Evolutionary conservation across 2,888 invertebrate species (phyloP).

Genomic region (Myopa tessellatipennis): DNA sequence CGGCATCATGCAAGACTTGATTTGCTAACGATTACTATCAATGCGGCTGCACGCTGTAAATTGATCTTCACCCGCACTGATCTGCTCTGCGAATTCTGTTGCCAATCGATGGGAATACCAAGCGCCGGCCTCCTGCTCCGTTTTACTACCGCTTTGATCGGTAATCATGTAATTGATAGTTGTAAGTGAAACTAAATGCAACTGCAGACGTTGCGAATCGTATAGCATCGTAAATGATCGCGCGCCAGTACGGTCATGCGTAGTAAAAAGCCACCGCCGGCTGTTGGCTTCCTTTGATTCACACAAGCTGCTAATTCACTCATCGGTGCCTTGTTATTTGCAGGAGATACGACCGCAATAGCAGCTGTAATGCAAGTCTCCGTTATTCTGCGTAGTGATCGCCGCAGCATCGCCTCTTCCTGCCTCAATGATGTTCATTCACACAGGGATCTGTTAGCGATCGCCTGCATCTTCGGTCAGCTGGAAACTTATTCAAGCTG

Average conservation of each 20-base stretch:
- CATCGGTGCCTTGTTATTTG: slow-evolving; percentile 8
- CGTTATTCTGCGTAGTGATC: slow-evolving; percentile 9
- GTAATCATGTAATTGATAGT: slow-evolving; percentile 19
- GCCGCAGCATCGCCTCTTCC: slow-evolving; percentile 15
- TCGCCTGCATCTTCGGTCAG: slow-evolving; percentile 2
- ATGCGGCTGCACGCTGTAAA: slow-evolving; percentile 17
- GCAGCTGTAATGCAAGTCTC: neutral
- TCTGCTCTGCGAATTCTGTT: slow-evolving; percentile 1
- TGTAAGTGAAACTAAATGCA: neutral
- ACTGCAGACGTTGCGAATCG: neutral
- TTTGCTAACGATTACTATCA: slow-evolving; percentile 6
- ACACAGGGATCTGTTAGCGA: neutral
- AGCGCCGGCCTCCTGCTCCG: neutral
- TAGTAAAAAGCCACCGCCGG: neutral
- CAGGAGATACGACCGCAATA: slow-evolving; percentile 2
- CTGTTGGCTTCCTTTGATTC: slow-evolving; percentile 2
- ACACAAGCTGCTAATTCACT: neutral
- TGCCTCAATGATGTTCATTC: slow-evolving; percentile 21
- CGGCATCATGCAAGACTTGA: slow-evolving; percentile 24
- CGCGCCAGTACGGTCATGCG: neutral
- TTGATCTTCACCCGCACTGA: slow-evolving; percentile 17
- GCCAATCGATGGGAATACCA: slow-evolving; percentile 7
- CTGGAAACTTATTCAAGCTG: slow-evolving; percentile 14
- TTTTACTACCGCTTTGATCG: slow-evolving; percentile 8
- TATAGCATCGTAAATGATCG: neutral